Conservation (phyloP, 37 sponge, comb jelly and placozoan genomes). For the Spongilla lacustris region DNA sequence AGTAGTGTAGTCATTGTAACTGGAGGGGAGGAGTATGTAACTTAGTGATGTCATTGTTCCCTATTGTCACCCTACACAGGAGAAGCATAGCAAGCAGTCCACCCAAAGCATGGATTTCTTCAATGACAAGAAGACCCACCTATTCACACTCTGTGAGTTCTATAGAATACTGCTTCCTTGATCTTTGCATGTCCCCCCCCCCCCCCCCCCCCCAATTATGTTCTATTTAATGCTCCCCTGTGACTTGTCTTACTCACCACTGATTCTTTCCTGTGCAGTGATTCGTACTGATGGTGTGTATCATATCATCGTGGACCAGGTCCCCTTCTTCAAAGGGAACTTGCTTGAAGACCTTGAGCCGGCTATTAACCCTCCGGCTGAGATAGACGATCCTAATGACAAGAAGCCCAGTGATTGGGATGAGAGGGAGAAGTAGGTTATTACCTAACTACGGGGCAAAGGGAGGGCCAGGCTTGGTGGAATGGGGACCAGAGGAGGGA, state of each 20-base stretch:
- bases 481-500: too few relatives aligned
- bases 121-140: constrained; percentile 89
- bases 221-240: background rate
- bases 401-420: constrained; percentile 97
- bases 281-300: constrained; percentile 71
- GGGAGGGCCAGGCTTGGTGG: too few relatives aligned
- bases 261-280: constrained; percentile 38
- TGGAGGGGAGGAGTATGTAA: constrained; percentile 85
- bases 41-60: too few relatives aligned
- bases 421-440: constrained; percentile 88
- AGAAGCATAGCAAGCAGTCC: constrained; percentile 93
- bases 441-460: background rate
- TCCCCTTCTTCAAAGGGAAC: constrained; percentile 66
- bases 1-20: background rate
- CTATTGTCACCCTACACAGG: constrained; percentile 22
- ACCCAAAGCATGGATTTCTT: constrained; percentile 64
- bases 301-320: constrained; percentile 75
- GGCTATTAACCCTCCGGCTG: constrained; percentile 83
- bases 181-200: too few relatives aligned
- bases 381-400: constrained; percentile 97
- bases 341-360: constrained; percentile 88
- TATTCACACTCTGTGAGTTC: constrained; percentile 77
- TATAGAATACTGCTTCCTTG: too few relatives aligned
- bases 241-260: too few relatives aligned
- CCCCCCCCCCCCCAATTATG: background rate